Evolutionary conservation across 2,888 invertebrate species (phyloP), one percentile per base, ranked within the genome.

Genomic region (Brachyptera risi): DNA sequence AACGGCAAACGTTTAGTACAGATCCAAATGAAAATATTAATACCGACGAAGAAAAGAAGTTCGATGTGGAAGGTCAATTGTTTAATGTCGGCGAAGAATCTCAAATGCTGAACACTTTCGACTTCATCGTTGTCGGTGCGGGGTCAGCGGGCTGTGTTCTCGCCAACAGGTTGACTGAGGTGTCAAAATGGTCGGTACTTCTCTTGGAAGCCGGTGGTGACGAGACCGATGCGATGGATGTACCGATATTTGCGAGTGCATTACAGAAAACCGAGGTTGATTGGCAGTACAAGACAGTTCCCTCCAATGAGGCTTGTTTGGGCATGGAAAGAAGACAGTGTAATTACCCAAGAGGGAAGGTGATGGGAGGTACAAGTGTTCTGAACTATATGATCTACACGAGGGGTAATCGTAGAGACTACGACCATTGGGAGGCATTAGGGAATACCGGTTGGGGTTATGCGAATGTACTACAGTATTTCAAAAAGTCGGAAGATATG

Each of bases 201-300:
- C 77, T 93, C 4, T 73, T 93, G 56, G 92, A 93, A 76, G 91
- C 90, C 47, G 92, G 92, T 24, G 90, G 89, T 1, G 90, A 92
- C 68, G 92, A 92, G 73, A 92, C 91, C 74, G 91, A 92, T 76
- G 87, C 91, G 64, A 86, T 89, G 1, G 92, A 92, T 73, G 92
- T 92, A 61, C 92, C 92, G 26, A 91, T 92, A 54, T 73, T 93
- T 69, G 90, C 92, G 0, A 91, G 90, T 0, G 93, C 92, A 73
- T 78, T 94, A 50, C 93, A 94, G 75, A 78, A 92, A 62, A 88
- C 90, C 66, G 87, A 89, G 73, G 75, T 93, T 63, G 93, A 94
- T 75, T 94, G 92, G 92, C 86, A 87, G 68, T 94, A 92, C 76
- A 92, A 91, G 77, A 92, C 90, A 0, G 90, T 92, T 71, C 88